Conservation (phyloP, 2,113 vertebrate genomes). For the Eurypyga helias region DNA sequence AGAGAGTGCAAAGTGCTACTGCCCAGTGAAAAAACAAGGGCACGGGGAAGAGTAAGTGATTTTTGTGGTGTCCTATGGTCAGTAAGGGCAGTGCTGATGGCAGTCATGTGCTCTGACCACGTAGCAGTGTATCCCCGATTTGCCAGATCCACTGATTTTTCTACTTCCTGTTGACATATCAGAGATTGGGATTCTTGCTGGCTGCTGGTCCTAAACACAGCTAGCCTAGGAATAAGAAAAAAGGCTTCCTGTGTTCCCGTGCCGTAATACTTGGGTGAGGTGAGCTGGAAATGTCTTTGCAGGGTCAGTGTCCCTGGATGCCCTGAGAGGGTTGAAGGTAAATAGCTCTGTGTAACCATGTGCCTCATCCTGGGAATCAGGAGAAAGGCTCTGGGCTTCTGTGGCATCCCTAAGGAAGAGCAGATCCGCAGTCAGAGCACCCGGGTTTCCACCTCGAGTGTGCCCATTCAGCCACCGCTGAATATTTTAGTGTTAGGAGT, state of each 20-base stretch:
- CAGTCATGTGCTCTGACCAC: accelerated
- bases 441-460: accelerated
- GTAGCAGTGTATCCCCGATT: accelerated
- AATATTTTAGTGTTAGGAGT: background rate
- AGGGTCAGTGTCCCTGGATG: accelerated
- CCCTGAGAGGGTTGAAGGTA: background rate
- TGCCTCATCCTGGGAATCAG: background rate
- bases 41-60: accelerated
- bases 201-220: background rate
- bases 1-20: background rate
- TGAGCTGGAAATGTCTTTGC: background rate
- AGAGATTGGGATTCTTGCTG: background rate
- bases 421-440: accelerated
- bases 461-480: accelerated
- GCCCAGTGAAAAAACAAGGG: background rate
- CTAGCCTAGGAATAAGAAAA: background rate
- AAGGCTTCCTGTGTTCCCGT: background rate
- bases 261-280: background rate
- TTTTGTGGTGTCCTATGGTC: background rate
- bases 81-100: background rate
- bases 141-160: background rate
- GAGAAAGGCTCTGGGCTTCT: background rate
- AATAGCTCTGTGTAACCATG: accelerated
- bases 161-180: background rate
- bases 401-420: background rate